Percentiles rank a stretch among this genome's conserved stretches.
These are phyloP conservation scores for Cromileptes altivelis DNA, from an alignment of 2,113 vertebrate genomes.

Conservation along the genomic window DNA sequence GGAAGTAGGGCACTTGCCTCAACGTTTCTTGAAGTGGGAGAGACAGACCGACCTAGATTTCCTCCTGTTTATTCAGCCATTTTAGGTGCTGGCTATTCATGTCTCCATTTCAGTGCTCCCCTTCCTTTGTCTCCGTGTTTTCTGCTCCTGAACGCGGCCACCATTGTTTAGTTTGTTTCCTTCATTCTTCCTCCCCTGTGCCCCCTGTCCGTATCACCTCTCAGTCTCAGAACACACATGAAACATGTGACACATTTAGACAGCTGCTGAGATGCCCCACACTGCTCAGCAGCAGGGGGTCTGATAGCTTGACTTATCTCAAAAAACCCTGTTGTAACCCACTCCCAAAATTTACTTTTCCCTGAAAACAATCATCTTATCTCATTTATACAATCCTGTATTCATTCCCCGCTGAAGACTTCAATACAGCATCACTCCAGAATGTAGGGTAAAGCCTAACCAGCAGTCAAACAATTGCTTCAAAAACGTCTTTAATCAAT, in stretches of 20 bases:
- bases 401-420: background rate
- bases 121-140: background rate
- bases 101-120: conserved; percentile 65
- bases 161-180: conserved; percentile 14
- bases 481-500: conserved; percentile 48
- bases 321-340: conserved; percentile 22
- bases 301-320: conserved; percentile 42
- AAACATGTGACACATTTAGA: conserved; percentile 51
- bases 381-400: background rate
- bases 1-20: conserved; percentile 76
- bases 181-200: conserved; percentile 3
- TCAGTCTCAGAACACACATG: conserved; percentile 29
- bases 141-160: background rate
- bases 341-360: conserved; percentile 14
- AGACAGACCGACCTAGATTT: conserved; percentile 78
- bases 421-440: background rate
- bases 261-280: conserved; percentile 40
- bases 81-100: conserved; percentile 72
- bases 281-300: conserved; percentile 36
- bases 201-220: conserved; percentile 15
- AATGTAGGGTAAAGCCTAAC: background rate
- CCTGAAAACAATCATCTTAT: conserved; percentile 14
- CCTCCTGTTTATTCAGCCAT: conserved; percentile 73
- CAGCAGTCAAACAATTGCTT: conserved; percentile 29
- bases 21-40: conserved; percentile 72